Evolutionary conservation across 1,140 invertebrate species (phyloP), one percentile per base, ranked within the genome.

Genomic region (Phthorimaea operculella): DNA sequence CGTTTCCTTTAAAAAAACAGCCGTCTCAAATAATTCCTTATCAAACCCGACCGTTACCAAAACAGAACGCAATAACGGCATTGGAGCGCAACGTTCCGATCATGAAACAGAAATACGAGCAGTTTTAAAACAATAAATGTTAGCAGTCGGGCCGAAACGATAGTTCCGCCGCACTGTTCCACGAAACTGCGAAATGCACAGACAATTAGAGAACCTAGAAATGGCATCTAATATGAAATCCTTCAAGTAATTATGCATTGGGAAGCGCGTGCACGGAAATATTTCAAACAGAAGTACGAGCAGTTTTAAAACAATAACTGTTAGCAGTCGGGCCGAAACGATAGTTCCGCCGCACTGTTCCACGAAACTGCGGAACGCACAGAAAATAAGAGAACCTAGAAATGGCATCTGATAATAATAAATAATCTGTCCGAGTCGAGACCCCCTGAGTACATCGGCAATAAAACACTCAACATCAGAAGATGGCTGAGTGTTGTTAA

Each of bases 271-370:
- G n/a, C n/a, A n/a, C n/a, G n/a, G n/a, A n/a, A n/a, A n/a, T n/a
- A n/a, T n/a, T n/a, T n/a, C n/a, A 39, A 39, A 39, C 36, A 12
- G 36, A 39, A 39, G 10, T 39, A 39, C 36, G 36, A 39, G 10
- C 36, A 39, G 10, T 39, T 39, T 39, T 39, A 39, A 39, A 39
- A 39, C 36, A 39, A 39, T 39, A 39, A 39, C 36, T 39, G 36
- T 39, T 39, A 39, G 36, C 36, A 39, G 36, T 39, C 36, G 10
- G 36, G 10, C 36, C 36, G 36, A 39, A 39, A 39, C 36, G 36
- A 39, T 39, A 39, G 36, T 39, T 39, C 36, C 36, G n/a, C 10
- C 36, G 36, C 10, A 39, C 1, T 9, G 36, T 39, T 39, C 6
- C 21, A 4, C 2, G 21, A 28, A 28, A 28, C 21, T 28, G 21